phyloP scores from a whole-genome alignment of 2,113 vertebrate genomes.

The Corythaixoides concolor region DNA sequence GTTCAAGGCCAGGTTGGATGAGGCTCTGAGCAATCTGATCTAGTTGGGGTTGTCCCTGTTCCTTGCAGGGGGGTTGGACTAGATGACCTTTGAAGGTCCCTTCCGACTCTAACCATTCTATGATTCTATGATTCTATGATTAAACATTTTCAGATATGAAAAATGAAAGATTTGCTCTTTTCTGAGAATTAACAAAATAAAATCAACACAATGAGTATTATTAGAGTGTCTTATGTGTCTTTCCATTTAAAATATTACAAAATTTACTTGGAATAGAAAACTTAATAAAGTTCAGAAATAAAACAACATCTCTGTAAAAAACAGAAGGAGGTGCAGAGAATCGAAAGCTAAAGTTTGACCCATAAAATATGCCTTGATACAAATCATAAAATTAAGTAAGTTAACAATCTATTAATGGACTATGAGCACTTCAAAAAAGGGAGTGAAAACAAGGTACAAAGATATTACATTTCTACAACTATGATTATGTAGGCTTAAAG shows the following conservation, averaged over 20 bases:
- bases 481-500: not conserved
- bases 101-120: too few species aligned
- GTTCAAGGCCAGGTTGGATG: too few species aligned
- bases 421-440: not conserved
- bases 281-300: not conserved
- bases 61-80: too few species aligned
- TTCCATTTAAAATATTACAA: not conserved
- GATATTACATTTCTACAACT: not conserved
- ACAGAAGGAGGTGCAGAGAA: not conserved
- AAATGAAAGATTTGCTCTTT: not conserved
- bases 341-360: not conserved
- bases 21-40: too few species aligned
- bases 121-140: too few species aligned
- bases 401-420: not conserved
- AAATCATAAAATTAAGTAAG: not conserved
- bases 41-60: too few species aligned
- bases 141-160: not conserved
- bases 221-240: not conserved
- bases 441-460: not conserved
- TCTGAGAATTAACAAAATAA: not conserved
- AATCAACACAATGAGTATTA: not conserved
- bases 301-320: not conserved
- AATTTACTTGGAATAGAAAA: not conserved
- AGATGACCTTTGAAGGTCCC: too few species aligned
- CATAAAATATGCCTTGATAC: not conserved